These are phyloP conservation scores for Liparis tanakae DNA, from an alignment of 2,797 vertebrate genomes.

Conservation along the genomic window DNA sequence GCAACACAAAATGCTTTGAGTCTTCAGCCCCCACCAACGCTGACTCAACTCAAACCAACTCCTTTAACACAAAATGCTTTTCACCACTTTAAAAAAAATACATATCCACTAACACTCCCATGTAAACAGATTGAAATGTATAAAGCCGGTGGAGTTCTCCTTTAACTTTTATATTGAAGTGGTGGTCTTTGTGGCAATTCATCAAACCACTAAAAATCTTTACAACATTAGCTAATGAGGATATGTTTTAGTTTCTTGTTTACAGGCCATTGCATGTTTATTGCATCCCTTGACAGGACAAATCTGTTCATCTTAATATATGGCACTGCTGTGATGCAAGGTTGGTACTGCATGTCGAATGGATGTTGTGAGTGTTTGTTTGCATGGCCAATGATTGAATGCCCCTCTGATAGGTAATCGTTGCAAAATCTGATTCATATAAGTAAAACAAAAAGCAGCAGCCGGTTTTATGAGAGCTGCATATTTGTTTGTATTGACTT, in stretches of 20 bases:
- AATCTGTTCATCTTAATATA: conserved; percentile 9
- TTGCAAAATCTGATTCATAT: conserved; percentile 37
- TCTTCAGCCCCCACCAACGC: no score
- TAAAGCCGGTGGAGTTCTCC: not conserved
- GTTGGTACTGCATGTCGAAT: conserved; percentile 9
- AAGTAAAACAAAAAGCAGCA: conserved; percentile 8
- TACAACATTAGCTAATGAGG: not conserved
- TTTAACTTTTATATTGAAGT: not conserved
- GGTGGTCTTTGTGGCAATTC: not conserved
- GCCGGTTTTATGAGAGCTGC: conserved; percentile 2
- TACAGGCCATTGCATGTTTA: not conserved
- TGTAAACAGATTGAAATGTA: not conserved
- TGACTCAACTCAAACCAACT: not conserved
- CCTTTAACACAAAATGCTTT: not conserved
- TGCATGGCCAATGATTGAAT: not conserved
- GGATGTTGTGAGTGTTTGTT: conserved; percentile 8
- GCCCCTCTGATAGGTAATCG: not conserved
- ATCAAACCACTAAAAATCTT: not conserved
- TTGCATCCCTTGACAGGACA: not conserved
- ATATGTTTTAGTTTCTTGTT: not conserved
- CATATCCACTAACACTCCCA: not conserved
- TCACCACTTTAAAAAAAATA: not conserved
- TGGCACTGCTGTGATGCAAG: conserved; percentile 19
- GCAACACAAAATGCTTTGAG: not conserved
- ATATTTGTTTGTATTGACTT: not conserved